Evolutionary conservation across 2,888 invertebrate species (phyloP), one percentile per base, ranked within the genome.

Genomic region (Phyto melanocephala): DNA sequence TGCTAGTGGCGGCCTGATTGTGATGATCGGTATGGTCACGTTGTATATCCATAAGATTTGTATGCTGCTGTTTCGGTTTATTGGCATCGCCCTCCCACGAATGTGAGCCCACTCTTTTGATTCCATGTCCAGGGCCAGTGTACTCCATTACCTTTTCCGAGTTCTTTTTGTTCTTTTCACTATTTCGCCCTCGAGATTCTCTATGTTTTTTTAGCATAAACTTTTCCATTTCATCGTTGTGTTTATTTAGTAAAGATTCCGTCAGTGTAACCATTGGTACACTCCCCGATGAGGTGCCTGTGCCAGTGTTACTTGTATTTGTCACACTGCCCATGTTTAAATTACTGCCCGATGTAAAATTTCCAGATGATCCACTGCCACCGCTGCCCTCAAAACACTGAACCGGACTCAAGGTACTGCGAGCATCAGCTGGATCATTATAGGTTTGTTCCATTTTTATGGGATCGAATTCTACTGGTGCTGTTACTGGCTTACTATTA

Each of bases 191-290:
- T 10, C 95, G 92, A 2, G 92, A 92, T 81, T 95, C 94, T 0
- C 94, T 93, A 85, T 96, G 95, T 78, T 93, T 93, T 87, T 95
- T 95, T 0, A 95, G 91, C 92, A 97, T 93, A 62, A 94, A 92
- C 86, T 95, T 95, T 88, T 96, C 96, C 96, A 97, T 97, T 79
- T 95, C 94, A 83, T 94, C 93, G 86, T 96, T 96, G 89, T 97
- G 97, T 87, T 95, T 95, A 86, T 91, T 92, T 5, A 95, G 89
- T 52, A 94, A 86, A 0, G 92, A 93, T 88, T 94, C 93, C 0
- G 95, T 95, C 10, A 95, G 89, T 17, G 92, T 92, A 0, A 92
- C 92, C 6, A 92, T 90, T 56, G 93, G 93, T 35, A 92, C 92
- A 37, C 89, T 90, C 24, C 88, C 87, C 13, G 91, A 90, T 86